Conservation (phyloP, 2,797 vertebrate genomes). For the Apogon talboti region DNA sequence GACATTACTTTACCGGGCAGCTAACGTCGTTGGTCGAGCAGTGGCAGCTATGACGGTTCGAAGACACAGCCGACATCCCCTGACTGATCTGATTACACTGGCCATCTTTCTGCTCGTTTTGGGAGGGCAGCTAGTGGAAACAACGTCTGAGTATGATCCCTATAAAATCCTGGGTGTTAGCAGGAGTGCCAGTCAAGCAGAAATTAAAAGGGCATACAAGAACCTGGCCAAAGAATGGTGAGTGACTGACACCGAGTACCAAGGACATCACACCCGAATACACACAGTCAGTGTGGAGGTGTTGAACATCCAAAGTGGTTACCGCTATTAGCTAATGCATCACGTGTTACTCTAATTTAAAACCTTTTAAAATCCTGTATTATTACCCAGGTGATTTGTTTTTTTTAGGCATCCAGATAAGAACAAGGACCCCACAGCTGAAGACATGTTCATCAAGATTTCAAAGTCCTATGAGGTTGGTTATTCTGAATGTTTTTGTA, state of each 20-base stretch:
- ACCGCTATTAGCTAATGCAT: background rate
- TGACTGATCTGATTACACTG: slow-evolving; percentile 33
- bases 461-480: slow-evolving; percentile 96
- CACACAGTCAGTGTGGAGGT: background rate
- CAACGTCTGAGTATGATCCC: slow-evolving; percentile 87
- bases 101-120: slow-evolving; percentile 76
- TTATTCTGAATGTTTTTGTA: background rate
- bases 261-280: no score
- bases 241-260: slow-evolving; percentile 55
- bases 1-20: background rate
- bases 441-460: slow-evolving; percentile 97
- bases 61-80: slow-evolving; percentile 23
- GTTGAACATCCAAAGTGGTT: background rate
- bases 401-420: slow-evolving; percentile 95
- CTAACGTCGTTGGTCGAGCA: slow-evolving; percentile 19
- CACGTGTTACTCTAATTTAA: background rate
- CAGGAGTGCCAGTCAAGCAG: slow-evolving; percentile 86
- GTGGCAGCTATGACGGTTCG: slow-evolving; percentile 41
- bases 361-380: background rate
- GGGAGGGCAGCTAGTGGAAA: slow-evolving; percentile 71
- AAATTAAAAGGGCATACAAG: slow-evolving; percentile 94
- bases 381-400: background rate
- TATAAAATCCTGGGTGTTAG: slow-evolving; percentile 89
- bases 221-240: slow-evolving; percentile 92
- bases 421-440: slow-evolving; percentile 93